Conservation (phyloP, 2,113 vertebrate species). For the Laticauda laticaudata region DNA sequence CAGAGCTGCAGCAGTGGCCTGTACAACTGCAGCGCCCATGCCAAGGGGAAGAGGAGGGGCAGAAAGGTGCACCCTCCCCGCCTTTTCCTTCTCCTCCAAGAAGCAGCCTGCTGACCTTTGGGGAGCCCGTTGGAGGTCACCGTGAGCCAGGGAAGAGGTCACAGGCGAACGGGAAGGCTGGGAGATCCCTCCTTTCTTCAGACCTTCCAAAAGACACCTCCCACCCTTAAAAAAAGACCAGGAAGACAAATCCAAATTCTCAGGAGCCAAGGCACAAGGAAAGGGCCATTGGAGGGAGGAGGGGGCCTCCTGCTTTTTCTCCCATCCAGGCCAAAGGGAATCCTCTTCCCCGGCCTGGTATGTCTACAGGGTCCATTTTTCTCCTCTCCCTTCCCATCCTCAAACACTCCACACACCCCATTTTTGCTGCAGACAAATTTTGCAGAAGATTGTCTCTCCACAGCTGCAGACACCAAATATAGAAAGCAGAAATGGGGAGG, state of each 20-base stretch:
- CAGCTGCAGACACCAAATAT: not conserved
- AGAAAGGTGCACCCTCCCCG: not conserved
- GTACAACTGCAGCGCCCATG: not conserved
- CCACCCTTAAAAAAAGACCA: not conserved
- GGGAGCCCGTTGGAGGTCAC: not conserved
- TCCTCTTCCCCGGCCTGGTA: not conserved
- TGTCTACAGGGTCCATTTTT: too few relatives aligned
- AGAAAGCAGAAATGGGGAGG: not conserved
- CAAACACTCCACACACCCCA: not conserved
- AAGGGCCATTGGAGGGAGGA: not conserved
- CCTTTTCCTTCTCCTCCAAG: not conserved
- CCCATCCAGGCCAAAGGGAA: not conserved
- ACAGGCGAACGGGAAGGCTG: not conserved
- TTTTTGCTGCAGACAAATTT: not conserved
- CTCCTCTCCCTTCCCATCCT: not conserved
- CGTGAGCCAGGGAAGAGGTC: not conserved
- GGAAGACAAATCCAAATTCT: not conserved
- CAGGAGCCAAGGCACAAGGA: not conserved
- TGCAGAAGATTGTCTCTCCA: not conserved
- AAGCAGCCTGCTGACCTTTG: not conserved
- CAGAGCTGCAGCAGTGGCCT: conserved; percentile 57
- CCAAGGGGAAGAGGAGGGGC: not conserved
- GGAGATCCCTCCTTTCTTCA: not conserved
- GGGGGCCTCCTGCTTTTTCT: not conserved
- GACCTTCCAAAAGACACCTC: not conserved